Conservation (phyloP, 2,113 vertebrate species). For the Dunckerocampus dactyliophorus region DNA sequence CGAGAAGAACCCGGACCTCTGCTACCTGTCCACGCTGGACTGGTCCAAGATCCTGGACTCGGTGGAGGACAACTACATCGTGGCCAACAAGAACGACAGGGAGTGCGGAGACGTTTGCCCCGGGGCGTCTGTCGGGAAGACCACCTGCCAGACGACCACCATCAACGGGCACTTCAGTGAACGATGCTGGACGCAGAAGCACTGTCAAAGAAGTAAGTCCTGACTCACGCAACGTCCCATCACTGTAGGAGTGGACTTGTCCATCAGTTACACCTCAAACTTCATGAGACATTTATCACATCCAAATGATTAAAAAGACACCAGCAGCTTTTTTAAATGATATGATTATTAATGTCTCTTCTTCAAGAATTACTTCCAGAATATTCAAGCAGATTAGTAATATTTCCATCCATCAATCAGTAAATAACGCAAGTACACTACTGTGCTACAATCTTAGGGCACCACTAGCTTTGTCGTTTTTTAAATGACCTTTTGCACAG, state of each 20-base stretch:
- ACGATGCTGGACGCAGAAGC: slow-evolving; percentile 89
- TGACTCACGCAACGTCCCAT: neutral
- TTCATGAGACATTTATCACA: too few species aligned
- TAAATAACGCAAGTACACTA: too few species aligned
- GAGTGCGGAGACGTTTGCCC: slow-evolving; percentile 95
- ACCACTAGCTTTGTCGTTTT: too few species aligned
- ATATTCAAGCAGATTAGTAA: too few species aligned
- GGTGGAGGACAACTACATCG: slow-evolving; percentile 91
- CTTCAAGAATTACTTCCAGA: too few species aligned
- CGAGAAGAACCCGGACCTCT: slow-evolving; percentile 93
- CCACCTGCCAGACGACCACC: slow-evolving; percentile 83
- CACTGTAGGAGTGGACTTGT: neutral
- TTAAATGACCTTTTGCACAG: too few species aligned
- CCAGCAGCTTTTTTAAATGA: too few species aligned
- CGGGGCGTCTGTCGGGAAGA: slow-evolving; percentile 80
- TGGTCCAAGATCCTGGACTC: slow-evolving; percentile 94
- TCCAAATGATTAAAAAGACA: too few species aligned
- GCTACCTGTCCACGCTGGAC: slow-evolving; percentile 93
- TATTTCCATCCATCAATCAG: too few species aligned
- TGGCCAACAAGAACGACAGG: slow-evolving; percentile 87
- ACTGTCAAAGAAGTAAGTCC: slow-evolving; percentile 88
- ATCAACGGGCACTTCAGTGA: slow-evolving; percentile 90
- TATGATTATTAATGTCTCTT: too few species aligned
- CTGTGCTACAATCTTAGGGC: too few species aligned
- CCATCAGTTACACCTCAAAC: too few species aligned